A percentile compares a stretch with the other conserved stretches of the same genome.
Conservation (phyloP, 2,797 vertebrate species). For the Geotrypetes seraphini region DNA sequence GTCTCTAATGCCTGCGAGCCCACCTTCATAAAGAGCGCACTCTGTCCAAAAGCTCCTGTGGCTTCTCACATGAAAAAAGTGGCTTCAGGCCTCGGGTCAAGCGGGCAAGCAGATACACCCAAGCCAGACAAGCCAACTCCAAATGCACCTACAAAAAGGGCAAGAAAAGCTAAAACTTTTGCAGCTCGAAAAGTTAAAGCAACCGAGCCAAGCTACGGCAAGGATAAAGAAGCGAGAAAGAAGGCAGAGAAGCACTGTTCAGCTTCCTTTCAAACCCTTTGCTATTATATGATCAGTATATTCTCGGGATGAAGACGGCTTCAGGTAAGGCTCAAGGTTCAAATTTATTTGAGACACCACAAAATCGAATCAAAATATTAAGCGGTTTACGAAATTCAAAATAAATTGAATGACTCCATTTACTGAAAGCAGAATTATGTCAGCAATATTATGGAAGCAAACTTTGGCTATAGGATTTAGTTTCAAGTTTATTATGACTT, state of each 20-base stretch:
- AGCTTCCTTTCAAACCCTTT: constrained; percentile 62
- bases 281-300: constrained; percentile 60
- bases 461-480: no score
- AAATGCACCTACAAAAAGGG: constrained; percentile 10
- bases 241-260: constrained; percentile 63
- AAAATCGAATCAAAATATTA: no score
- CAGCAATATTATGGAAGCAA: no score
- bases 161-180: background rate
- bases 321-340: constrained; percentile 25
- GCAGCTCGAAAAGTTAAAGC: constrained; percentile 8
- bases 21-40: constrained; percentile 38
- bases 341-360: no score
- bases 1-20: constrained; percentile 53
- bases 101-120: constrained; percentile 1
- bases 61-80: constrained; percentile 56
- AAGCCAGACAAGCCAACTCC: background rate
- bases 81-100: constrained; percentile 33
- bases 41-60: constrained; percentile 58
- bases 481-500: no score
- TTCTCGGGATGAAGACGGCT: constrained; percentile 45
- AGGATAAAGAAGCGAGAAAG: constrained; percentile 44
- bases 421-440: no score
- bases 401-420: no score
- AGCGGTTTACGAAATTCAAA: no score
- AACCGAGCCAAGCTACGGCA: background rate